These are phyloP conservation scores for Decapterus maruadsi DNA, from an alignment of 2,797 vertebrate species.

Conservation along the genomic window DNA sequence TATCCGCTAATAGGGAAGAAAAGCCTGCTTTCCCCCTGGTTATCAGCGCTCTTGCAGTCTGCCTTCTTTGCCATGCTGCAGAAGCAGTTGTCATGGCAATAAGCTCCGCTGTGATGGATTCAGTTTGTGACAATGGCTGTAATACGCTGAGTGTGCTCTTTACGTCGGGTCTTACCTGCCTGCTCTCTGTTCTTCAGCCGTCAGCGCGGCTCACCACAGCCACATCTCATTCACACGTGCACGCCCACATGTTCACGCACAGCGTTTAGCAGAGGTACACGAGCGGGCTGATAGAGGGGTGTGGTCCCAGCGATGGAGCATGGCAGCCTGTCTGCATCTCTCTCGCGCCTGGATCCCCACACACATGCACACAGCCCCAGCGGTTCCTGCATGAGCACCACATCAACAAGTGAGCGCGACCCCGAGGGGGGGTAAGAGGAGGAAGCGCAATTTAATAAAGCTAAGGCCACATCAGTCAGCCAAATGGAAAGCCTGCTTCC, in stretches of 20 bases:
- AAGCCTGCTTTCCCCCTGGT: slow-evolving; percentile 57
- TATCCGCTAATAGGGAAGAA: slow-evolving; percentile 48
- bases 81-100: slow-evolving; percentile 85
- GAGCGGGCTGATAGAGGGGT: slow-evolving; percentile 53
- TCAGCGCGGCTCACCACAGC: slow-evolving; percentile 42
- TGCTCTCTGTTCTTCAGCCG: slow-evolving; percentile 48
- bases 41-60: slow-evolving; percentile 67
- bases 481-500: slow-evolving; percentile 72
- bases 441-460: slow-evolving; percentile 68
- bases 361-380: not conserved
- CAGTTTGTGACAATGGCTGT: slow-evolving; percentile 78
- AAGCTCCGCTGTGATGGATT: slow-evolving; percentile 76
- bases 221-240: slow-evolving; percentile 5
- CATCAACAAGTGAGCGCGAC: slow-evolving; percentile 76
- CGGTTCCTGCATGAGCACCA: slow-evolving; percentile 38
- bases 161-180: slow-evolving; percentile 65
- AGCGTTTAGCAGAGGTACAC: slow-evolving; percentile 19
- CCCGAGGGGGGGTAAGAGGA: slow-evolving; percentile 19
- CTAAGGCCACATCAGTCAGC: slow-evolving; percentile 74
- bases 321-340: slow-evolving; percentile 20
- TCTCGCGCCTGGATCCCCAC: slow-evolving; percentile 12
- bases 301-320: slow-evolving; percentile 62
- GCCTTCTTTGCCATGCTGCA: slow-evolving; percentile 74
- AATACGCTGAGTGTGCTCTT: slow-evolving; percentile 83
- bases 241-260: fast-evolving